These are phyloP conservation scores for Callithrix jacchus DNA, from an alignment of 2,113 vertebrate species.

Conservation along the genomic window DNA sequence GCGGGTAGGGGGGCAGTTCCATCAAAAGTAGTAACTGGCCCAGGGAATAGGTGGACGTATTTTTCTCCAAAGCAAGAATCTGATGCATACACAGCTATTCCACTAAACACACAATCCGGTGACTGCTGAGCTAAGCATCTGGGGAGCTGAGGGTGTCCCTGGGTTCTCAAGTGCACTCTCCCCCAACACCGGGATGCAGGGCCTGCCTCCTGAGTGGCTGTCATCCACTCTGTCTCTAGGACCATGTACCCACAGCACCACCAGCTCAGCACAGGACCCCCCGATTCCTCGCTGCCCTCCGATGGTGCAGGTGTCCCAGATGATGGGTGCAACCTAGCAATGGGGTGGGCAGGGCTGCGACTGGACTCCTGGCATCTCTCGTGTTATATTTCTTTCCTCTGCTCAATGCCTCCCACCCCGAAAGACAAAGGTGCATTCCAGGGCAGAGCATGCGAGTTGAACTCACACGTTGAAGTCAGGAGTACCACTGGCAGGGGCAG, in stretches of 20 bases:
- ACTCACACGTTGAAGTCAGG: accelerated
- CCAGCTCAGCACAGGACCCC: accelerated
- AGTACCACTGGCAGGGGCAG: background rate
- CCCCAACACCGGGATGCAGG: background rate
- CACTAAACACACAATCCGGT: background rate
- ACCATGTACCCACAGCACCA: accelerated
- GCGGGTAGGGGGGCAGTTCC: background rate
- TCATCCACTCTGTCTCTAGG: accelerated
- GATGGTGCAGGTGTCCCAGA: background rate
- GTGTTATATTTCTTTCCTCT: accelerated
- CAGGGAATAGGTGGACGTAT: background rate
- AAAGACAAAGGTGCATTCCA: background rate
- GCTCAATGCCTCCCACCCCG: accelerated
- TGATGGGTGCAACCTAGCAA: accelerated
- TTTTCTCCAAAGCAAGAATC: background rate
- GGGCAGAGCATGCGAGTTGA: accelerated
- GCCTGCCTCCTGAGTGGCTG: background rate
- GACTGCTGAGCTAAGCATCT: background rate
- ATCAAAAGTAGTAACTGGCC: too few species aligned
- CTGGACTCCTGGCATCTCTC: background rate
- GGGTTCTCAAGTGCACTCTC: too few species aligned
- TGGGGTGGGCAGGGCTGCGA: accelerated
- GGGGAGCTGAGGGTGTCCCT: accelerated
- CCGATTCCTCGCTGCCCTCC: accelerated
- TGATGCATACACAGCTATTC: accelerated